Evolutionary conservation across 2,888 invertebrate genomes (phyloP), one percentile per base, ranked within the genome.

Genomic region (Ligdia adustata): DNA sequence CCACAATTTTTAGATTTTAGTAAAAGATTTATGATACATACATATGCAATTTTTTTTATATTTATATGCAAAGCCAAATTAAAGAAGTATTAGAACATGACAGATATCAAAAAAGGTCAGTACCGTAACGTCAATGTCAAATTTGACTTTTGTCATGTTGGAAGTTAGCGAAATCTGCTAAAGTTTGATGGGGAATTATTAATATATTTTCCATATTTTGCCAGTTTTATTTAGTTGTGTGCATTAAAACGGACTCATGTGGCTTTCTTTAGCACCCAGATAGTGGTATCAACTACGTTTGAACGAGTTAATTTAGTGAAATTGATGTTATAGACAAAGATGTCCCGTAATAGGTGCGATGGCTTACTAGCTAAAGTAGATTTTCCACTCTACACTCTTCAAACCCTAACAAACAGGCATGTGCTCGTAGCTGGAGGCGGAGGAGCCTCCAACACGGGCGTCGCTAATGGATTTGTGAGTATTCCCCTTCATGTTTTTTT

Each of bases 391-490:
- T 99, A 98, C 79, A 94, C 96, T 1, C 92, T 98, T 18, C 95
- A 96, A 87, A 95, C 97, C 91, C 90, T 99, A 49, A 97, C 97
- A 16, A 96, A 96, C 82, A 93, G 97, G 61, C 98, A 98, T 91
- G 95, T 99, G 66, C 90, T 99, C 52, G 97, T 99, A 33, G 99
- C 97, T 55, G 99, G 99, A 41, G 99, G 99, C 41, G 99, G 99
- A 51, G 99, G 99, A 45, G 95, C 97, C 22, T 95, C 98, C 9
- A 98, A 98, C 82, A 99, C 99, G 31, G 99, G 99, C 41, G 97
- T 99, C 43, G 95, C 96, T 22, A 99, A 99, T 92, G 97, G 98
- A 79, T 97, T 99, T 90, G 98, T 97, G 91, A 94, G 96, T 93
- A 63, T 31, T 45, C 41, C 33, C 9, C 13, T 42, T 49, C 45